A percentile compares a stretch with the other conserved stretches of the same genome.
Evolutionary conservation across 2,113 vertebrate species (phyloP).

Genomic region (Benitochromis conjunctus): DNA sequence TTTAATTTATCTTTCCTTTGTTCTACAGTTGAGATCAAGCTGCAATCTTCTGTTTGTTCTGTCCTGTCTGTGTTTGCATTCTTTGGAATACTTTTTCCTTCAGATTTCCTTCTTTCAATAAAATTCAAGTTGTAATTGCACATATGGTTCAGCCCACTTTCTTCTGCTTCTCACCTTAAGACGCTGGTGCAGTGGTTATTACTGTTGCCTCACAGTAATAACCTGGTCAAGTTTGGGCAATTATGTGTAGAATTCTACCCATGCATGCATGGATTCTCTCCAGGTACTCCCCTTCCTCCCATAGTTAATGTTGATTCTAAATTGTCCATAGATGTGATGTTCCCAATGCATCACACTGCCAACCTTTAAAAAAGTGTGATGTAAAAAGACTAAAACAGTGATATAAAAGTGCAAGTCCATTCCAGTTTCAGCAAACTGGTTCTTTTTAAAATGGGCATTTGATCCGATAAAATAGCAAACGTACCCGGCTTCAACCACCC

Average conservation of each 20-base stretch:
- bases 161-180: background rate
- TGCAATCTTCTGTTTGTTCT: background rate
- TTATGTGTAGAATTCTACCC: background rate
- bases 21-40: background rate
- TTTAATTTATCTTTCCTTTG: background rate
- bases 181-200: background rate
- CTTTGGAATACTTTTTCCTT: background rate
- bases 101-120: background rate
- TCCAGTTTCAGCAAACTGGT: no score
- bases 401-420: no score
- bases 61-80: background rate
- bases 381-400: no score
- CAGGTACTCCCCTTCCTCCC: background rate
- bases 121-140: background rate
- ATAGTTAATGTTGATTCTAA: background rate
- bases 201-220: background rate
- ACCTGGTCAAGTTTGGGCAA: background rate
- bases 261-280: background rate
- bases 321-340: background rate
- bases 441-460: no score
- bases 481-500: no score
- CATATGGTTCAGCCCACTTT: background rate
- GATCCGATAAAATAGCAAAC: no score
- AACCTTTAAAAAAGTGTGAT: accelerated
- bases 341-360: background rate